Evolutionary conservation across 2,797 vertebrate genomes (phyloP), one percentile per base, ranked within the genome.

Genomic region (Danio jaintianensis): DNA sequence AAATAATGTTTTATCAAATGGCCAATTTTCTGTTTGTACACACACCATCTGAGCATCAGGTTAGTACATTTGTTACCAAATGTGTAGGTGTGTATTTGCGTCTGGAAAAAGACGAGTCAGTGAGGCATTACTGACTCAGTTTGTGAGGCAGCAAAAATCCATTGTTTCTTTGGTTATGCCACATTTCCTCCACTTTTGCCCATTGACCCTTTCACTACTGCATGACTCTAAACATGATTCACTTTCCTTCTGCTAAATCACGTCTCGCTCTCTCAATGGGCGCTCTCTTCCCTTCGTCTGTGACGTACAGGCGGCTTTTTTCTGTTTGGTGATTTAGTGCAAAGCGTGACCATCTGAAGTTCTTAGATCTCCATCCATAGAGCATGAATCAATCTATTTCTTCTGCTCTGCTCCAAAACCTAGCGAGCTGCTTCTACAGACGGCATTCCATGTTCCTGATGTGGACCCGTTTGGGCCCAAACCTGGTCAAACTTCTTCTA

Each of bases 131-230:
- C 73, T 80, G 85, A 86, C 78, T 86, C 85, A 82, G 80, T 81
- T 81, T 71, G 38, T 82, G 80, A 86, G 82, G 70, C 78, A 83
- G 80, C 75, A 63, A 61, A 64, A 79, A 45, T 82, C 74, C 69
- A 74, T 87, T 89, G 81, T 70, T 16, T 85, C 75, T 89, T 86
- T 86, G 83, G 85, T 91, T 91, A 85, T 91, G 61, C 53, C 16
- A 77, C 81, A 71, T 13, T 62, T 70, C 72, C 74, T 72, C 68
- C 58, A 71, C 38, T 75, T 78, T 80, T 79, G 45, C 45, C 29
- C 59, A 52, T 55, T 72, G 73, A 83, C 64, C 58, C 71, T 80
- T 79, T 84, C 53, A 36, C 73, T 64, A 10, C 85, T 61, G 75
- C 40, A 50, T 76, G 62, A 83, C 43, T 45, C 66, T 43, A 75